Evolutionary conservation across 2,113 vertebrate genomes (phyloP), one percentile per base, ranked within the genome.

Genomic region (Equus quagga): DNA sequence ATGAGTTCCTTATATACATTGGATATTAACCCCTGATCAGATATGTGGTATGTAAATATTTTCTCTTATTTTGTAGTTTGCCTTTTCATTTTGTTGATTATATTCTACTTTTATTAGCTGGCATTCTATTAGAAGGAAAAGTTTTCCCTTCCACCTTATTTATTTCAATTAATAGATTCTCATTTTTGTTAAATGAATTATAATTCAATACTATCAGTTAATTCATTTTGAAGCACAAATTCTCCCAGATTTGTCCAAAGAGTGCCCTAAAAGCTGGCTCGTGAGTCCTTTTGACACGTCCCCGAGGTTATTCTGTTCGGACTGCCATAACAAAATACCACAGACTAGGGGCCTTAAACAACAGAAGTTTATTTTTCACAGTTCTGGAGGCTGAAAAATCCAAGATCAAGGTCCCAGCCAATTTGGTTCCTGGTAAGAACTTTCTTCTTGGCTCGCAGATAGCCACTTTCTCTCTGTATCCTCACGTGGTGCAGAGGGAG

Each of bases 141-240:
- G 5, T 8, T 86, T 76, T 15, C 8, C 36, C 4, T 96, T 80
- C 33, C 19, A 18, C 23, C 18, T 70, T 92, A 23, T 88, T 36
- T 88, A 36, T 56, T 82, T 70, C 44, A 91, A 64, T 82, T 69
- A 93, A n/a, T 33, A 24, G 21, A 46, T 82, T 92, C 54, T 95
- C 78, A 69, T 82, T 96, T 96, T 88, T 82, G 33, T 91, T 87
- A 93, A 72, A 28, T 65, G 49, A 85, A 64, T 89, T 92, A 64
- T 62, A 70, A 87, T 56, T 2, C 3, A 83, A 11, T 44, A 51
- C 51, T 94, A 3, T 41, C 36, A 58, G 11, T 91, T 94, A 72
- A 67, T 88, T 90, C 23, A 89, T 81, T 88, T 67, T 84, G 14
- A 94, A 89, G 23, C 24, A 84, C 60, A 85, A 24, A 46, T 86